Base-by-base conservation (phyloP, 2,888 invertebrate genomes). In the Seira musarum region DNA sequence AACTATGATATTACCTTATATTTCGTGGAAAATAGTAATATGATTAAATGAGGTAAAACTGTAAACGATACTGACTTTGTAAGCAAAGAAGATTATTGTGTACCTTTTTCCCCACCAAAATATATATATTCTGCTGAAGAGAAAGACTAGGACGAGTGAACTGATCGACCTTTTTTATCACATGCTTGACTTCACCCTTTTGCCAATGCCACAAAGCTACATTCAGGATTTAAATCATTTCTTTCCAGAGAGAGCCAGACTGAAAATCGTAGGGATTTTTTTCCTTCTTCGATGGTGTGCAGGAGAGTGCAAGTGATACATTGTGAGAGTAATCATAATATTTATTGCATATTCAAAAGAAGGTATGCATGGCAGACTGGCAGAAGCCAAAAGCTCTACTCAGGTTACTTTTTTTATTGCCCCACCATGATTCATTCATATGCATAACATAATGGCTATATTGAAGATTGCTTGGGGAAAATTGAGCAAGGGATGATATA, bases 171-270 rank as follows among this genome's bases (percentile, higher is more conserved):
- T 78, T 78, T 75, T 76, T 77, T 78, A 78, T 78, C 78, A 78
- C 78, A 78, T 78, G 78, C 78, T 78, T 78, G 71, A 78, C 78
- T 78, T 78, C 78, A 78, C 78, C 66, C 77, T 72, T 71, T 78
- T 72, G 53, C 78, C 78, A 78, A 72, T 78, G 78, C 78, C 78
- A 78, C 72, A 57, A 30, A 61, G 57, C 61, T 61, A 61, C 57
- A 72, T 78, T 78, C 67, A 46, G 72, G 67, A 78, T 72, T 78
- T 78, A 78, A 78, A 78, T 78, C 78, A 78, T 78, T 67, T 63
- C 63, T 40, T n/a, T 24, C 21, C 66, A n/a, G n/a, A n/a, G n/a
- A n/a, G n/a, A 46, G 24, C 66, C 53, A 35, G 65, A 24, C 69
- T 69, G 19, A 57, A 25, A 10, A 46, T 61, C 69, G 22, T 46